Evolutionary conservation across 2,797 vertebrate genomes (phyloP), one percentile per base, ranked within the genome.

Genomic region (Anableps anableps): DNA sequence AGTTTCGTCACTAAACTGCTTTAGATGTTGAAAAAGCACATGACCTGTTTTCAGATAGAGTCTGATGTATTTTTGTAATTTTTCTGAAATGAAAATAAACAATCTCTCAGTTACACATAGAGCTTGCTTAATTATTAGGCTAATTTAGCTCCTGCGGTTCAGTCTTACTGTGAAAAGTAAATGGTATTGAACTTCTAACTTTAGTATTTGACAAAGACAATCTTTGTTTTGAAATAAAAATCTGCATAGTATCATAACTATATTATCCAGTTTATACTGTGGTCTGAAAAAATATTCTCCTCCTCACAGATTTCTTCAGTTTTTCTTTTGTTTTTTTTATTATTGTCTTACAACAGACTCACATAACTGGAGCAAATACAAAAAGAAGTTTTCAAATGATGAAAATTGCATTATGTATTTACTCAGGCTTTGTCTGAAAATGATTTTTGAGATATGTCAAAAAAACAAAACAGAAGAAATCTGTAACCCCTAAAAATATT

Each of bases 21-120:
- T 43, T 76, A 64, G 75, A 83, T 31, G 73, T 2, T 43, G 43
- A 43, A 70, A 19, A 3, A 10, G 47, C 17, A 51, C 58, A 36
- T 29, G 45, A 34, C n/a, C 29, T 47, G 14, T 74, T 64, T 38
- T 72, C 14, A 74, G 72, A 60, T 60, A 31, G 29, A 53, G 16
- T 64, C 47, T 81, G 31, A 72, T 72, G 48, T 19, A 13, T 62
- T 77, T 62, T 81, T 21, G 26, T 51, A 60, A 31, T 21, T 55
- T 78, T 50, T 72, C 47, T 60, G 5, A 13, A 0, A 62, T 48
- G 79, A 31, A 78, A 86, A 76, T 79, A 73, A 73, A 78, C 66
- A 23, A 34, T 48, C 4, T 47, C 26, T 64, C 34, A 48, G 68
- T 14, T 62, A 29, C 2, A 62, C 43, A 29, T 71, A 26, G 26